These are phyloP conservation scores for Coenonympha arcania DNA, from an alignment of 2,888 invertebrate species.

Conservation along the genomic window DNA sequence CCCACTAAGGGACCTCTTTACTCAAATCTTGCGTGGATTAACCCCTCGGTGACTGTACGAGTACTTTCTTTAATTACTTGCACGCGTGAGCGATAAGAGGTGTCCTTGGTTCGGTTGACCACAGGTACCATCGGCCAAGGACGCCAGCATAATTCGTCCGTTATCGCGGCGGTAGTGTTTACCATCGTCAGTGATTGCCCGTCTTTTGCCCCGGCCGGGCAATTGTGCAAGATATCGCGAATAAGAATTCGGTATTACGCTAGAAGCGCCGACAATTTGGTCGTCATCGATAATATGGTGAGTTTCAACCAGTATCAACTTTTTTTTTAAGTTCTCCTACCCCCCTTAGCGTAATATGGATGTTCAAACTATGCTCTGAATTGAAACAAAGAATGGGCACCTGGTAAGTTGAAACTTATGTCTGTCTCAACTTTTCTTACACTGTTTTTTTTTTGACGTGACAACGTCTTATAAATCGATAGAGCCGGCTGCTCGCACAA, in stretches of 20 bases:
- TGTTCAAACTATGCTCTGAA: no score
- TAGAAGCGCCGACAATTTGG: constrained; percentile 58
- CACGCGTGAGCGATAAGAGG: constrained; percentile 58
- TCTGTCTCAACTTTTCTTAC: no score
- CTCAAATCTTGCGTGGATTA: constrained; percentile 12
- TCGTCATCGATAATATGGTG: constrained; percentile 55
- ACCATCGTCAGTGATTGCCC: constrained; percentile 54
- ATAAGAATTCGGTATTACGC: constrained; percentile 56
- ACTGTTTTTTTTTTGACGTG: no score
- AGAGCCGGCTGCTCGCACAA: no score
- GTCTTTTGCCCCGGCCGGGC: constrained; percentile 42
- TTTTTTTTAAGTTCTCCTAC: no score
- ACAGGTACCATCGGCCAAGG: constrained; percentile 57
- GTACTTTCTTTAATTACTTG: constrained; percentile 45
- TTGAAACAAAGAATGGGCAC: no score
- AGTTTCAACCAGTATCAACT: constrained; percentile 32
- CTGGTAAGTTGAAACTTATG: no score
- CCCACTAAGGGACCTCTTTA: constrained; percentile 29
- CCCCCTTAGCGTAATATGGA: no score
- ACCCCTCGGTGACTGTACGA: constrained; percentile 21
- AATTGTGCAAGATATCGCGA: constrained; percentile 52
- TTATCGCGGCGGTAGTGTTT: constrained; percentile 40
- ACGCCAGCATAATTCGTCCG: constrained; percentile 53
- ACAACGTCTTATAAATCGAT: no score
- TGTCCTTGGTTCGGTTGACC: constrained; percentile 55